phyloP scores from a whole-genome alignment of 2,888 invertebrate genomes.

The Apocheima hispidaria region DNA sequence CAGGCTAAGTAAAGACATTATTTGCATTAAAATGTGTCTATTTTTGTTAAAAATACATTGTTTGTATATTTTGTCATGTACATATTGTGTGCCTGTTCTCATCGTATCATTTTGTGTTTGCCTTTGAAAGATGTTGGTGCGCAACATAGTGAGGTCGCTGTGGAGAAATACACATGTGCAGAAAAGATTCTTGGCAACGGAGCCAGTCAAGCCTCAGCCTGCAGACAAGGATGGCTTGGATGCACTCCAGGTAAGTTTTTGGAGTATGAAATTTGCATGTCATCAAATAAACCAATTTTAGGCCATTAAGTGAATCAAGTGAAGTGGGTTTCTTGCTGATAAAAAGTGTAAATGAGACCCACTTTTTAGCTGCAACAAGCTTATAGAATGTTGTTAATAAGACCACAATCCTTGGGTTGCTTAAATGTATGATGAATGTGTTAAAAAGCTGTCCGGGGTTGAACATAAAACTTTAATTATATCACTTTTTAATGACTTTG shows the following conservation, averaged over 20 bases:
- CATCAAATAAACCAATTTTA: too few species aligned
- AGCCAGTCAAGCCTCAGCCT: constrained; percentile 66
- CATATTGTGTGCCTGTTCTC: neutral
- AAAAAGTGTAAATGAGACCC: too few species aligned
- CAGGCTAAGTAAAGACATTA: neutral
- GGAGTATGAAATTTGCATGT: too few species aligned
- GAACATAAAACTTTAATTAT: too few species aligned
- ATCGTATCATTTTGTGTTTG: constrained; percentile 29
- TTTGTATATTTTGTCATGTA: neutral
- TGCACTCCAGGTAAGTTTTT: constrained; percentile 64
- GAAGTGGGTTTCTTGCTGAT: too few species aligned
- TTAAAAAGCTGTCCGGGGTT: too few species aligned
- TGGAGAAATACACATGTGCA: constrained; percentile 68
- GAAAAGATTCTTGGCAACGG: constrained; percentile 70
- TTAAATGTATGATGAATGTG: too few species aligned
- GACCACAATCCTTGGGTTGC: too few species aligned
- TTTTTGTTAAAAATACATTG: neutral
- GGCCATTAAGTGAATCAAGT: too few species aligned
- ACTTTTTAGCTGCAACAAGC: too few species aligned
- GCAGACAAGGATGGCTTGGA: constrained; percentile 66
- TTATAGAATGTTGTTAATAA: too few species aligned
- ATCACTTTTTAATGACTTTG: too few species aligned
- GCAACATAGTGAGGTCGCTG: constrained; percentile 66
- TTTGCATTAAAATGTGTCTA: constrained; percentile 11
- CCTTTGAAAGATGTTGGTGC: constrained; percentile 71